Base-by-base conservation (phyloP, 2,113 vertebrate species). In the Cervus canadensis region DNA sequence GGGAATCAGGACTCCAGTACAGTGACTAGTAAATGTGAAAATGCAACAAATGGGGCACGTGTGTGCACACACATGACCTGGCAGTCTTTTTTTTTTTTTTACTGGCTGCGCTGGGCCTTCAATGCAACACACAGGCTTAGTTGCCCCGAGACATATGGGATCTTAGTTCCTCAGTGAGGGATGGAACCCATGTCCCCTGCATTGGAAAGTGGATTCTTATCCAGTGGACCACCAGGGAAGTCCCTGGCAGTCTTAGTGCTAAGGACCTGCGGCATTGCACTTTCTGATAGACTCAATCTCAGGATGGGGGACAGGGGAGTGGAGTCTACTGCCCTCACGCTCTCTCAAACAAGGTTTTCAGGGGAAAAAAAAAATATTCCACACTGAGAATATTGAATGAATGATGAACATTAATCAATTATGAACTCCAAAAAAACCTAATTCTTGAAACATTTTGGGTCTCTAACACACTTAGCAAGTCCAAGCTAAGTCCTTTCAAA, bases 381-480 rank as follows among this genome's bases (percentile, higher is more conserved):
- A 87, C 23, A 56, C 1, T 30, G 19, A 94, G 7, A 25, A 62
- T 48, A 30, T 12, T 57, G 56, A 86, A 52, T 74, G 71, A 82
- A 19, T 52, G 25, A 52, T 13, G 90, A 52, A 50, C 33, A 9
- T 54, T 33, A 59, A 52, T 54, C 19, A 82, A 48, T 92, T 74
- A 36, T 40, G 54, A 81, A 67, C 21, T 56, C 15, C 25, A 11
- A 71, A 59, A 30, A 54, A 91, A 45, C 30, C 28, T 92, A 56
- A 33, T 78, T 93, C 71, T 87, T 52, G 86, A 93, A 95, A 93
- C 5, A 14, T 84, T 94, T 95, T 71, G 84, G 91, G 36, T 54
- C n/a, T 95, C 56, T 86, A 78, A 81, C 36, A 95, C 3, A 64
- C 33, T 76, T 89, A 76, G 45, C 40, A 96, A 87, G n/a, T 60